Percentiles rank a stretch among this genome's conserved stretches.
Evolutionary conservation across 2,113 vertebrate species (phyloP).

Genomic region (Tor tambroides): DNA sequence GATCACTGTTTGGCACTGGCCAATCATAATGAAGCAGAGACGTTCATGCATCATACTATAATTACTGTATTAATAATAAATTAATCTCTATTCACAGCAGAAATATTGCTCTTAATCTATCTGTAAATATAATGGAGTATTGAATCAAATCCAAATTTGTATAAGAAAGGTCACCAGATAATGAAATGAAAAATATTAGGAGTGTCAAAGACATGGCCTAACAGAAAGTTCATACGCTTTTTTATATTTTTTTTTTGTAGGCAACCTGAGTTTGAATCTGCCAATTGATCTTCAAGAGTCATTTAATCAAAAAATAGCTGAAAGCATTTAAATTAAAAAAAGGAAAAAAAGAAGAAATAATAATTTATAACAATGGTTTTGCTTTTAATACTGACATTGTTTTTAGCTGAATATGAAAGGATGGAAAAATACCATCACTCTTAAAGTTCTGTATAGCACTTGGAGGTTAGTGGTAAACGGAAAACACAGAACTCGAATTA

Average conservation of each 20-base stretch:
- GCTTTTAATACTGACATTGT: slow-evolving; percentile 27
- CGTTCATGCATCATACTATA: neutral
- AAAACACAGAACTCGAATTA: too few relatives aligned
- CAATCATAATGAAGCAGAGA: neutral
- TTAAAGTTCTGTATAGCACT: neutral
- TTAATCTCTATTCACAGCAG: neutral
- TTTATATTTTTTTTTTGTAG: too few relatives aligned
- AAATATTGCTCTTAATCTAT: neutral
- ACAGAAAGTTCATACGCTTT: neutral
- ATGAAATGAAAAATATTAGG: neutral
- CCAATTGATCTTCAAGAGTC: neutral
- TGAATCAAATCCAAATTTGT: neutral
- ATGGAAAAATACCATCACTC: neutral
- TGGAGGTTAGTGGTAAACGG: neutral
- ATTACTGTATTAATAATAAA: neutral
- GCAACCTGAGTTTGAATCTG: neutral
- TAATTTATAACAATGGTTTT: neutral
- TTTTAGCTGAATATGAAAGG: neutral
- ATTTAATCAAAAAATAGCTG: neutral
- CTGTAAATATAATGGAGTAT: neutral
- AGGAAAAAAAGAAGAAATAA: too few relatives aligned
- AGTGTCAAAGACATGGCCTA: neutral
- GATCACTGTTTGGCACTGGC: too few relatives aligned
- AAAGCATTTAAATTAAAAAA: neutral
- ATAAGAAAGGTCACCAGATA: slow-evolving; percentile 3